phyloP scores from a whole-genome alignment of 2,888 invertebrate species.

The Meghimatium bilineatum region DNA sequence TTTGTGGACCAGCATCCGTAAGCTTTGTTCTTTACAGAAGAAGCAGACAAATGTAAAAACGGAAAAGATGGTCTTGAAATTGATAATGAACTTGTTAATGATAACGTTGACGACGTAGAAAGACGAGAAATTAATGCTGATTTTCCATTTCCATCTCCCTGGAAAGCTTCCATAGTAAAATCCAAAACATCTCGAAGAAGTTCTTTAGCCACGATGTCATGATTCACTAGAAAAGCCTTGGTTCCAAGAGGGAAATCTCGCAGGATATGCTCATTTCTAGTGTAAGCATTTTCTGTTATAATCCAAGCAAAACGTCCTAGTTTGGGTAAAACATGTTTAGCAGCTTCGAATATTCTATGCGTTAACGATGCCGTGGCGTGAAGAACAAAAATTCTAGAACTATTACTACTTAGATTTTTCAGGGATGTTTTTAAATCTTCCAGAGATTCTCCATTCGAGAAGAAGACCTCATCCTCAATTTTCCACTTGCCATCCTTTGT shows the following conservation, averaged over 20 bases:
- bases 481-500: constrained; percentile 65
- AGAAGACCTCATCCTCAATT: constrained; percentile 63
- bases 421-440: constrained; percentile 54
- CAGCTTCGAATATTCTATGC: constrained; percentile 61
- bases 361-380: constrained; percentile 66
- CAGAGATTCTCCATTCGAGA: constrained; percentile 55
- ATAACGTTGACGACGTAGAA: background rate
- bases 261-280: constrained; percentile 59
- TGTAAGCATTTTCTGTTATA: constrained; percentile 71
- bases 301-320: constrained; percentile 71
- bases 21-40: constrained; percentile 19
- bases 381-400: constrained; percentile 67
- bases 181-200: constrained; percentile 65
- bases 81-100: background rate
- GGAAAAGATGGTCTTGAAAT: background rate
- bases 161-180: constrained; percentile 53
- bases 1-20: constrained; percentile 51
- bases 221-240: constrained; percentile 63
- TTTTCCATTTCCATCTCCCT: constrained; percentile 17
- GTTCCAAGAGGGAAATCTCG: constrained; percentile 66
- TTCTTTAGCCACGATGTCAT: constrained; percentile 60
- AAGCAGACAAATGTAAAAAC: background rate
- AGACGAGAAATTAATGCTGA: constrained; percentile 26
- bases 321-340: constrained; percentile 52
- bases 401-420: constrained; percentile 54